A percentile compares a stretch with the other conserved stretches of the same genome.
Conservation (phyloP, 30 jellyfish, hydroid and myxozoan species). For the Phacellophora camtschatica region DNA sequence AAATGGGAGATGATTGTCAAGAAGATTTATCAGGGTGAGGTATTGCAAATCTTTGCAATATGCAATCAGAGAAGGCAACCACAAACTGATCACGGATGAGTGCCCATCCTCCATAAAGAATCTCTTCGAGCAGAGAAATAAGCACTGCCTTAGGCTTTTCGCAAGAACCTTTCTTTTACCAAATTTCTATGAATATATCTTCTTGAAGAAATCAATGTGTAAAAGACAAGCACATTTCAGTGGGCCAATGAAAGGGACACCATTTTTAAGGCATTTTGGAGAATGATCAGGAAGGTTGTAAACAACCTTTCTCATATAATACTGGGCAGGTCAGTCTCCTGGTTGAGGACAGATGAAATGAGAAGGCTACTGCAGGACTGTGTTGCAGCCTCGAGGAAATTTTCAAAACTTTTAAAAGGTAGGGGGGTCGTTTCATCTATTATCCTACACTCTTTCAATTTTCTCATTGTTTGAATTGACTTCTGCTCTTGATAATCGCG, state of each 20-base stretch:
- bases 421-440: slow-evolving; percentile 8
- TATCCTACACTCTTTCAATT: background rate
- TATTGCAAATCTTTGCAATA: slow-evolving; percentile 25
- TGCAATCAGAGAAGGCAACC: background rate
- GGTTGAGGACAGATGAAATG: slow-evolving; percentile 30
- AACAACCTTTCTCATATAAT: slow-evolving; percentile 4
- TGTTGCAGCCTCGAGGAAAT: slow-evolving; percentile 15
- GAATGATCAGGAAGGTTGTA: background rate
- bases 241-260: slow-evolving; percentile 7
- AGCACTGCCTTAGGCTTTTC: slow-evolving; percentile 16
- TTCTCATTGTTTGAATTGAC: background rate
- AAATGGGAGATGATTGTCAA: no score
- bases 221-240: background rate
- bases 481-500: slow-evolving; percentile 12
- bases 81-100: background rate
- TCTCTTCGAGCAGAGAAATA: slow-evolving; percentile 8
- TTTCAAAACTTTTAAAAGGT: slow-evolving; percentile 4
- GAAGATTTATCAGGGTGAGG: no score
- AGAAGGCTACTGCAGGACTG: slow-evolving; percentile 9
- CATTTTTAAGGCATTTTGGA: background rate
- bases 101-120: slow-evolving; percentile 26
- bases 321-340: slow-evolving; percentile 28
- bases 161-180: slow-evolving; percentile 9
- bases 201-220: slow-evolving; percentile 4
- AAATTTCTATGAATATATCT: background rate